Percentiles rank a stretch among this genome's conserved stretches.
Evolutionary conservation across 2,113 vertebrate species (phyloP).

Genomic region (Myxocyprinus asiaticus): DNA sequence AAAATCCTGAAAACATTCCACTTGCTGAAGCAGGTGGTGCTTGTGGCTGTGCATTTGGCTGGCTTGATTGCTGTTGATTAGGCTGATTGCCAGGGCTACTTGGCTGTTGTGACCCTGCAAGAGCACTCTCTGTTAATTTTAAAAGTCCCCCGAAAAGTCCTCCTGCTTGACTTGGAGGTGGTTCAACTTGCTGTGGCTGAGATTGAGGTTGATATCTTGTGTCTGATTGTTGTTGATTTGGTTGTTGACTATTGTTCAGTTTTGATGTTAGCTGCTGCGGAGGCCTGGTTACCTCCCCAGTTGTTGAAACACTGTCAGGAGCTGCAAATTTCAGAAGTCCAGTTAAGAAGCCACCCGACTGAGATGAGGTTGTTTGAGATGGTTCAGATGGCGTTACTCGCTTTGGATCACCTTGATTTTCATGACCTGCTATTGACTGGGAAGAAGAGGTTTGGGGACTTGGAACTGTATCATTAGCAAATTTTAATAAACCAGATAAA

Average conservation of each 20-base stretch:
- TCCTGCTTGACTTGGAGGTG: constrained; percentile 48
- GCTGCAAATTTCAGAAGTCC: constrained; percentile 44
- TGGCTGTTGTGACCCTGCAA: constrained; percentile 50
- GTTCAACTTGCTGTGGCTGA: constrained; percentile 40
- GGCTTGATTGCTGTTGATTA: constrained; percentile 49
- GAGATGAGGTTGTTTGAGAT: constrained; percentile 36
- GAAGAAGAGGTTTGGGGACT: constrained; percentile 50
- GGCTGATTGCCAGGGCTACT: constrained; percentile 44
- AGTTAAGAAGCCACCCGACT: constrained; percentile 64
- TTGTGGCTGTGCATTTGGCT: constrained; percentile 35
- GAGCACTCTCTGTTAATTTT: constrained; percentile 57
- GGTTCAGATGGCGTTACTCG: constrained; percentile 23
- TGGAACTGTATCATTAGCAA: constrained; percentile 64
- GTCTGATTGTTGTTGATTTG: constrained; percentile 50
- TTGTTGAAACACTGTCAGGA: constrained; percentile 29
- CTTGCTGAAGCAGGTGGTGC: constrained; percentile 29
- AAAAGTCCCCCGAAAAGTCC: constrained; percentile 68
- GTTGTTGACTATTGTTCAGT: neutral
- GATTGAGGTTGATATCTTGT: constrained; percentile 43
- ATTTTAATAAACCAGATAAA: constrained; percentile 70
- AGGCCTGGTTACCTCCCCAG: constrained; percentile 10
- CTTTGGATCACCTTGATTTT: constrained; percentile 36
- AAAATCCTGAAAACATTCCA: constrained; percentile 67
- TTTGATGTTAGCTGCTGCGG: constrained; percentile 3
- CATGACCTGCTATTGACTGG: constrained; percentile 45